Base-by-base conservation (phyloP, 2,797 vertebrate species). In the Myiothlypis chrysogaster region DNA sequence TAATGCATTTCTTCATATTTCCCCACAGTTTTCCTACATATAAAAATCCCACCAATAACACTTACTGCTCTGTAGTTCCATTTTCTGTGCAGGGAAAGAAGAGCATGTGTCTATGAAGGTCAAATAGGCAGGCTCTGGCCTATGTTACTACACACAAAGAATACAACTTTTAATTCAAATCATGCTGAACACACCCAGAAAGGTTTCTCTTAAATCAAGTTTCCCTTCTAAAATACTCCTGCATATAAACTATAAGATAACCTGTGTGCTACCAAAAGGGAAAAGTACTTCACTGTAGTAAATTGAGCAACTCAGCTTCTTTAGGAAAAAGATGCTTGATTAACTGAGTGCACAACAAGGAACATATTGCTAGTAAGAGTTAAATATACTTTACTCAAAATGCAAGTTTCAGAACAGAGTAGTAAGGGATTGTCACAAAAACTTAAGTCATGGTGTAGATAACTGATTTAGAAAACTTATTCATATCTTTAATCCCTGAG, bases 401-500 rank as follows among this genome's bases (percentile, higher is more conserved):
- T 35, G 41, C 59, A 71, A 83, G 37, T 75, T 91, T 71, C 52
- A 88, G 76, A 77, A 68, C 53, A 75, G 87, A 87, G 68, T 46
- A 93, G 82, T 66, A 77, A 70, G 81, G 89, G 88, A 95, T 95
- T 90, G 85, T 96, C 73, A 59, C 60, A 88, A 89, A 95, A 95
- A 82, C 41, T 55, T 69, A 93, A 92, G 41, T 78, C 70, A 64
- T 60, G 37, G 83, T 91, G 55, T 83, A 82, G 69, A 61, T 75
- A 92, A 89, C 73, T 57, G 73, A 96, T 93, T 77, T 95, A 95
- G 94, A 96, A 95, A 95, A 84, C 18, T 60, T 95, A 96, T 8
- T 95, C 6, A 82, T 96, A 97, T 97, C 96, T 97, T 83, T 96
- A 97, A 96, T 97, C 97, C 97, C 86, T 98, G 98, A 98, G 98